These are phyloP conservation scores for Poecilia gillii DNA, from an alignment of 2,797 vertebrate species.

Conservation along the genomic window DNA sequence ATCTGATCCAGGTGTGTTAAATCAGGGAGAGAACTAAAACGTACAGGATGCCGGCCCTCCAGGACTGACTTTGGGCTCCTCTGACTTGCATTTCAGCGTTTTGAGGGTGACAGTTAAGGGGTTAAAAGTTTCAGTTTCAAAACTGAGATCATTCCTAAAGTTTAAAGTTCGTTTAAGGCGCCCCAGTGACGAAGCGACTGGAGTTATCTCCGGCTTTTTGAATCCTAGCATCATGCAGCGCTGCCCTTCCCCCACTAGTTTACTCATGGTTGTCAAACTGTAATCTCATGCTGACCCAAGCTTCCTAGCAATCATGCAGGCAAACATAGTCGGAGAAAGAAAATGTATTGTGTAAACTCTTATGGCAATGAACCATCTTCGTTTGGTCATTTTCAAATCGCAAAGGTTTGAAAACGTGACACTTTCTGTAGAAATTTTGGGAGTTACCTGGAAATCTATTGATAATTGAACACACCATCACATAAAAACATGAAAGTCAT, in stretches of 20 bases:
- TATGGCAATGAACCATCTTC: background rate
- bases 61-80: too few relatives aligned
- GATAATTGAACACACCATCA: background rate
- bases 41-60: too few relatives aligned
- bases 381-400: background rate
- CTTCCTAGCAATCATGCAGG: background rate
- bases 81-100: too few relatives aligned
- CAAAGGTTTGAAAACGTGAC: background rate
- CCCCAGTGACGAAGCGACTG: background rate
- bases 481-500: background rate
- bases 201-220: background rate
- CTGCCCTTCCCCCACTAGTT: background rate
- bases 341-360: background rate
- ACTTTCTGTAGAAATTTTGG: background rate
- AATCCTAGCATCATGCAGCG: background rate
- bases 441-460: background rate
- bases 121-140: background rate
- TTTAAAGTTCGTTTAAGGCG: background rate
- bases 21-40: too few relatives aligned
- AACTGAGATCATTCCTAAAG: background rate
- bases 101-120: too few relatives aligned
- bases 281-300: background rate
- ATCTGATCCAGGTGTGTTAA: too few relatives aligned
- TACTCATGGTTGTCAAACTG: background rate
- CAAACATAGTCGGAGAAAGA: background rate